Base-by-base conservation (phyloP, 2,113 vertebrate genomes). In the Glaucidium brasilianum region DNA sequence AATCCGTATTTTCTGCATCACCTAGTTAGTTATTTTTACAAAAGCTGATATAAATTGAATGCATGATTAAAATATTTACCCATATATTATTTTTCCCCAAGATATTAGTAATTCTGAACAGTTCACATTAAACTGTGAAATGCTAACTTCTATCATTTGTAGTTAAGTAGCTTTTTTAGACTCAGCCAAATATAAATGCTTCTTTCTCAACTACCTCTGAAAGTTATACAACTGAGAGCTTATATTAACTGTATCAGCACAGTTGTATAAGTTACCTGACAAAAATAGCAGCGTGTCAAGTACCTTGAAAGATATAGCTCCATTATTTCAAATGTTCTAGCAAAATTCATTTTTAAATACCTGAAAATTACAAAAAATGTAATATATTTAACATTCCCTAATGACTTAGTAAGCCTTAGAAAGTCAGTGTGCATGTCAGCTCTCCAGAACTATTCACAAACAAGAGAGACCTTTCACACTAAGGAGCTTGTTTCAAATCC, bases 401-500 rank as follows among this genome's bases (percentile, higher is more conserved):
- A 85, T 68, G 84, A 95, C 47, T 95, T 74, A 43, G 43, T 87
- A 92, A 97, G 85, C 22, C 85, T 72, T 75, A 77, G 50, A 76
- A 97, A 96, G 72, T 64, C 91, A 90, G 58, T 25, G 79, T 94
- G 86, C 53, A 34, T 79, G 64, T 95, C 95, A 95, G n/a, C 77
- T 94, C 82, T 75, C 88, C 72, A 96, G 85, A 96, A 76, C 79
- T 53, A 77, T 2, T 80, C 88, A 84, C 59, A 94, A 86, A 95
- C 82, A 52, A 95, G 73, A 69, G 20, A 96, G 73, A 95, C 74
- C 89, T 96, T 95, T 84, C 96, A 87, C 85, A 91, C 96, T 53
- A 71, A 26, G 19, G 76, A 92, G 90, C 89, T 95, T 88, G 93
- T 96, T 98, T 80, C 91, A 96, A 93, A 75, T 73, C 91, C 39